Evolutionary conservation across 2,113 vertebrate species (phyloP).

Genomic region (Rafetus swinhoei): DNA sequence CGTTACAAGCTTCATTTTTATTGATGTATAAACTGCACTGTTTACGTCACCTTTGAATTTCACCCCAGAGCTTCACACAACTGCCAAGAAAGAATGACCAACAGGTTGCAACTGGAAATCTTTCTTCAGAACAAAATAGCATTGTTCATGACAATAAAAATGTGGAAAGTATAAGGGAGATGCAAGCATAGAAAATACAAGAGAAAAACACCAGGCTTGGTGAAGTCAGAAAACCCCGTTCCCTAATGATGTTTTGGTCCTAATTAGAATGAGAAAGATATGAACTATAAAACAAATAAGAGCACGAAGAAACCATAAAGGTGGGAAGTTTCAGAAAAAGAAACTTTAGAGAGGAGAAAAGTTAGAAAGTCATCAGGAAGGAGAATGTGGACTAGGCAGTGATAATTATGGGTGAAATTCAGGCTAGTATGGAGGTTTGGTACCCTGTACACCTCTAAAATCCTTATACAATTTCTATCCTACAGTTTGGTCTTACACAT

Average conservation of each 20-base stretch:
- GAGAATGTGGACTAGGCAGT: background rate
- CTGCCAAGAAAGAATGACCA: background rate
- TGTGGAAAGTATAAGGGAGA: slow-evolving; percentile 20
- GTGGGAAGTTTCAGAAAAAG: slow-evolving; percentile 3
- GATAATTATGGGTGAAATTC: background rate
- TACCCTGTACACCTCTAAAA: background rate
- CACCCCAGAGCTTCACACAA: background rate
- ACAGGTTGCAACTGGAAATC: background rate
- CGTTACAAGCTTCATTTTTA: background rate
- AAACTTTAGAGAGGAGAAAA: background rate
- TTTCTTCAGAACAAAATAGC: slow-evolving; percentile 32
- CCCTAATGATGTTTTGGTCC: slow-evolving; percentile 15
- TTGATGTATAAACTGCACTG: background rate
- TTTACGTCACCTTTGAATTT: background rate
- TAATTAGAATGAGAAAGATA: slow-evolving; percentile 49
- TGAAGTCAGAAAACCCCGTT: slow-evolving; percentile 42
- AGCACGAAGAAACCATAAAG: slow-evolving; percentile 22
- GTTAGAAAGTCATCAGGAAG: background rate
- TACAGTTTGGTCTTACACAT: background rate
- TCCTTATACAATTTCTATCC: background rate
- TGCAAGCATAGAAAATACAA: slow-evolving; percentile 29
- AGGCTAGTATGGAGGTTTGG: background rate
- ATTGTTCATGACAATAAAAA: slow-evolving; percentile 34
- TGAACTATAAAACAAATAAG: slow-evolving; percentile 59
- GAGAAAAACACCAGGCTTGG: slow-evolving; percentile 36